phyloP scores from a whole-genome alignment of 2,113 vertebrate species.

The Spheniscus mendiculus region DNA sequence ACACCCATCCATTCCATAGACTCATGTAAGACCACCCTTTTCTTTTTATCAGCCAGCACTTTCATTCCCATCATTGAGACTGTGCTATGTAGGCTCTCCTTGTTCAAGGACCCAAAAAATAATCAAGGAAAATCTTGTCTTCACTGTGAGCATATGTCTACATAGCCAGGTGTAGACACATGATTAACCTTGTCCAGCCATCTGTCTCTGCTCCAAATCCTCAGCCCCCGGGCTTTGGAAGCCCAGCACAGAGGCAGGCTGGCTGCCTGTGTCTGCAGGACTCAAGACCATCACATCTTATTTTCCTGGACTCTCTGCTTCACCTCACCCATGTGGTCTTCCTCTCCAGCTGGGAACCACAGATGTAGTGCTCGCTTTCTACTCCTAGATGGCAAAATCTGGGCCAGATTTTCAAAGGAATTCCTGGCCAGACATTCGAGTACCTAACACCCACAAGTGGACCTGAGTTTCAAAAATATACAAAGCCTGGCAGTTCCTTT shows the following conservation, averaged over 20 bases:
- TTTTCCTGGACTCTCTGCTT: not conserved
- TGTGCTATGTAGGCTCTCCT: fast-evolving
- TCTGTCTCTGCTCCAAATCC: not conserved
- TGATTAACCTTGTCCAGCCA: not conserved
- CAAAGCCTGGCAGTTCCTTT: not conserved
- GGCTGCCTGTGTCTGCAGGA: not conserved
- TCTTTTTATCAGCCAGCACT: not conserved
- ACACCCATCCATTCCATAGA: not conserved
- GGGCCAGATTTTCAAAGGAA: not conserved
- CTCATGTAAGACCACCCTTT: not conserved
- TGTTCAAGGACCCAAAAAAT: not conserved
- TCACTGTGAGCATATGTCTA: not conserved
- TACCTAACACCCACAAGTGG: not conserved
- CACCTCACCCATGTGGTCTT: not conserved
- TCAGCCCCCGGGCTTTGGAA: not conserved
- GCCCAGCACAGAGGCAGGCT: not conserved
- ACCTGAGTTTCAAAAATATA: conserved; percentile 13
- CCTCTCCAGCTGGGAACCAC: not conserved
- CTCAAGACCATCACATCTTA: not conserved
- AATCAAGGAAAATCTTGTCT: not conserved
- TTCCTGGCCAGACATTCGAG: not conserved
- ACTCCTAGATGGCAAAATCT: not conserved
- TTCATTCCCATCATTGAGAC: not conserved
- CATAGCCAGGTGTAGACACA: not conserved
- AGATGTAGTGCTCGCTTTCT: fast-evolving